These are phyloP conservation scores for Centropus unirufus DNA, from an alignment of 2,113 vertebrate genomes.

Conservation along the genomic window DNA sequence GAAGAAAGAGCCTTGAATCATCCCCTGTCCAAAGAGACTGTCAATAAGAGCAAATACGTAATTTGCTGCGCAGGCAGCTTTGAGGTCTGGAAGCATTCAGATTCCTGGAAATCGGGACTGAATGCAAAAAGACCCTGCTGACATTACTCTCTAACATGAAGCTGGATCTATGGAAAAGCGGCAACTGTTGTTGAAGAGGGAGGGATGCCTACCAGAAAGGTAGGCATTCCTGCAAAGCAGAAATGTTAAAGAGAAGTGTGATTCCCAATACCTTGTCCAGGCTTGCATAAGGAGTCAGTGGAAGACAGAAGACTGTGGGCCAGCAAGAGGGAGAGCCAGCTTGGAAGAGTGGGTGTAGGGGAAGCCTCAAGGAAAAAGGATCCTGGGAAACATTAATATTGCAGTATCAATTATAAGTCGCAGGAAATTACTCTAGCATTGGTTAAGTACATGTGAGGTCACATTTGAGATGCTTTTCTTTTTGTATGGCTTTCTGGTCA, in stretches of 20 bases:
- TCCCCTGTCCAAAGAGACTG: not conserved
- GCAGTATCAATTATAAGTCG: slow-evolving; percentile 67
- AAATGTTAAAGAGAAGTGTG: not conserved
- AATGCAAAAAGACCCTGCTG: not conserved
- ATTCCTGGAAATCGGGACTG: not conserved
- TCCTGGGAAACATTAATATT: slow-evolving; percentile 66
- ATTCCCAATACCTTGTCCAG: not conserved
- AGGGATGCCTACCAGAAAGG: not conserved
- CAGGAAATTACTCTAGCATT: slow-evolving; percentile 71
- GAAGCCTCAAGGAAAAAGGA: slow-evolving; percentile 23
- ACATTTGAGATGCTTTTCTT: slow-evolving; percentile 23
- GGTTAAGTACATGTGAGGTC: slow-evolving; percentile 61
- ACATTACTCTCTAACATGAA: not conserved
- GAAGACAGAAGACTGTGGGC: slow-evolving; percentile 15
- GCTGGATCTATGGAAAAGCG: not conserved
- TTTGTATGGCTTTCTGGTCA: slow-evolving; percentile 45
- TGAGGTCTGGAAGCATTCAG: not conserved
- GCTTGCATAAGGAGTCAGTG: not conserved
- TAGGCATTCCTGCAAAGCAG: not conserved
- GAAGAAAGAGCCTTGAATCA: not conserved
- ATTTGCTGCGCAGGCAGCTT: not conserved
- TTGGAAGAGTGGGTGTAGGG: not conserved
- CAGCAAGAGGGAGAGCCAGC: not conserved
- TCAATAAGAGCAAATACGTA: not conserved
- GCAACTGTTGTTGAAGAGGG: not conserved